Conservation (phyloP, 2,888 invertebrate species). For the Scaptodrosophila latifasciaeformis region DNA sequence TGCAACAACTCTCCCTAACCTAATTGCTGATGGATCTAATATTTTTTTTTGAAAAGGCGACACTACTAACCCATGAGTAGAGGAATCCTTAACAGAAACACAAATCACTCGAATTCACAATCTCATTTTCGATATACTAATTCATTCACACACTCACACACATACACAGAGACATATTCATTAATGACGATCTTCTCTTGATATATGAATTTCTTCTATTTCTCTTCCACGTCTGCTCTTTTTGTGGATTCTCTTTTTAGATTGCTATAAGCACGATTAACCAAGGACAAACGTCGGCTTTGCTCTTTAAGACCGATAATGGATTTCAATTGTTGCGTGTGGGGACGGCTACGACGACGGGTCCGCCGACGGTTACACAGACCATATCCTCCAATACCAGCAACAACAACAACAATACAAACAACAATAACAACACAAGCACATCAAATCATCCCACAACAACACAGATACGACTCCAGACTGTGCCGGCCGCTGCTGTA, state of each 20-base stretch:
- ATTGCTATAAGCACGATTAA: conserved; percentile 92
- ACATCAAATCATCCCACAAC: conserved; percentile 77
- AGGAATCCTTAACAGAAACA: no score
- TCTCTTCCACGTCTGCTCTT: conserved; percentile 29
- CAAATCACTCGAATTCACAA: no score
- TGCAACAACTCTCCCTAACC: no score
- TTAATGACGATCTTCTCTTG: no score
- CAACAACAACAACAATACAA: conserved; percentile 46
- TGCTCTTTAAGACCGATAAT: conserved; percentile 96
- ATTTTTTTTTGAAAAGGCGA: no score
- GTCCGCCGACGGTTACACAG: conserved; percentile 76
- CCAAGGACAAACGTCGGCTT: conserved; percentile 90
- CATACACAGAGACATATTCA: conserved; percentile 13
- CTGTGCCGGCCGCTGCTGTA: conserved; percentile 90
- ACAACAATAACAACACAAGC: conserved; percentile 43
- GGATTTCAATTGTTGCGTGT: conserved; percentile 95
- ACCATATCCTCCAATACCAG: conserved; percentile 74
- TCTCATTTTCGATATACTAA: no score
- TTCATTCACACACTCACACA: conserved; percentile 15
- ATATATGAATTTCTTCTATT: conserved; percentile 25
- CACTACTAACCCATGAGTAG: no score
- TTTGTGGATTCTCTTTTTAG: conserved; percentile 76
- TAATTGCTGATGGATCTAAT: conserved; percentile 44
- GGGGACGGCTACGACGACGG: conserved; percentile 84
- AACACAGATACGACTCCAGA: conserved; percentile 89